Evolutionary conservation across 2,797 vertebrate genomes (phyloP).

Genomic region (Darevskia mixta): DNA sequence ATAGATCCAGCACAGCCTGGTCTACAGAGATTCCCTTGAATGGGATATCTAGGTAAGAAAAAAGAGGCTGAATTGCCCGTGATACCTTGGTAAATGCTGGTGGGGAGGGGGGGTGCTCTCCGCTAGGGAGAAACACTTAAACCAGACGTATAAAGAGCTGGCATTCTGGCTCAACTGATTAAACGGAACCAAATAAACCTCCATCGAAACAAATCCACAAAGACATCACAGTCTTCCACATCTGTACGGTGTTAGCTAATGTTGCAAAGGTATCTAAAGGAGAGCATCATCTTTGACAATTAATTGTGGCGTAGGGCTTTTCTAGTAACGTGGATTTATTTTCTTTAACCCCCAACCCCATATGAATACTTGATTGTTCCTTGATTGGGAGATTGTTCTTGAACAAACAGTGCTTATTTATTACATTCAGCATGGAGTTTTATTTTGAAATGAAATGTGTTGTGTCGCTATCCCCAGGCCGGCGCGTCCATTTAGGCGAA

Average conservation of each 20-base stretch:
- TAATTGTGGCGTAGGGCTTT: slow-evolving; percentile 66
- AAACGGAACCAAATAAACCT: slow-evolving; percentile 73
- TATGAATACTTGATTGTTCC: background rate
- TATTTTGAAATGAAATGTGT: background rate
- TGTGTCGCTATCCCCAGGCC: background rate
- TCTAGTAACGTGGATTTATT: slow-evolving; percentile 18
- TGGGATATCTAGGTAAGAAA: slow-evolving; percentile 71
- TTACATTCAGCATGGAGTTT: background rate
- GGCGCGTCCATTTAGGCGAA: no score
- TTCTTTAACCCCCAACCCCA: background rate
- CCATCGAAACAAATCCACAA: slow-evolving; percentile 68
- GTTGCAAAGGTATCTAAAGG: slow-evolving; percentile 60
- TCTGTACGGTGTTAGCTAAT: slow-evolving; percentile 51
- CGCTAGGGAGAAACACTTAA: slow-evolving; percentile 71
- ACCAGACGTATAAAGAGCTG: slow-evolving; percentile 80
- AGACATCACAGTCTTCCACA: slow-evolving; percentile 65
- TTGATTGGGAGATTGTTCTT: background rate
- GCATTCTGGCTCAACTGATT: slow-evolving; percentile 69
- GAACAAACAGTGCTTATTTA: background rate
- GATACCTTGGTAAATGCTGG: slow-evolving; percentile 58
- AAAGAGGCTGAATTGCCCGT: slow-evolving; percentile 67
- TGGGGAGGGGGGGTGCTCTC: slow-evolving; percentile 43
- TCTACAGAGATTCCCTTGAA: slow-evolving; percentile 70
- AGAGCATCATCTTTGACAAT: slow-evolving; percentile 68
- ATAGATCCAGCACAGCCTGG: slow-evolving; percentile 74